phyloP scores from a whole-genome alignment of 2,797 vertebrate genomes.

The Pseudomugil tenellus region DNA sequence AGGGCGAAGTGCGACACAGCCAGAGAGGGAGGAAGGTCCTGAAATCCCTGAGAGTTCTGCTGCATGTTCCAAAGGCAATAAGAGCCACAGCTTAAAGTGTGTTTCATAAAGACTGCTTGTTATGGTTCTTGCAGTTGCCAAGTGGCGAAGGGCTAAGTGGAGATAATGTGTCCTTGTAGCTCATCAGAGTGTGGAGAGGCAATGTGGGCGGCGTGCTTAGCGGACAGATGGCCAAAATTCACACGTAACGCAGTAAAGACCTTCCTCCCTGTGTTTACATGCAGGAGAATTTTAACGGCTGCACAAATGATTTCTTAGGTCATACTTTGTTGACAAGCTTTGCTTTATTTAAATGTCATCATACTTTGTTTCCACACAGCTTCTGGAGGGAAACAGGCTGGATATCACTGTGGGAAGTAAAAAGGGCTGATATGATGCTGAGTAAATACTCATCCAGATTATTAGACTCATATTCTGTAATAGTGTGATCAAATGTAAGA shows the following conservation, averaged over 20 bases:
- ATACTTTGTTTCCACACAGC: background rate
- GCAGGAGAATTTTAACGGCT: slow-evolving; percentile 31
- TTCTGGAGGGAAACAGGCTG: background rate
- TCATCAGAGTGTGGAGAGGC: slow-evolving; percentile 60
- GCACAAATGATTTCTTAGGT: slow-evolving; percentile 31
- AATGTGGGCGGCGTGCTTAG: slow-evolving; percentile 53
- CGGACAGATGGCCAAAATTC: slow-evolving; percentile 62
- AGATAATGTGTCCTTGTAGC: slow-evolving; percentile 68
- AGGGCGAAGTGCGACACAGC: slow-evolving; percentile 35
- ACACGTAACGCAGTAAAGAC: slow-evolving; percentile 39
- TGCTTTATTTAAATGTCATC: slow-evolving; percentile 8
- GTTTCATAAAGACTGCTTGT: slow-evolving; percentile 63
- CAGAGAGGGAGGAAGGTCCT: slow-evolving; percentile 47
- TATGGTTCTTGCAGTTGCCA: slow-evolving; percentile 68
- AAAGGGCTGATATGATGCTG: background rate
- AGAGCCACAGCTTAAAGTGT: slow-evolving; percentile 53
- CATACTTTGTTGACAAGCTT: slow-evolving; percentile 21
- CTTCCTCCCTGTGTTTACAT: slow-evolving; percentile 35
- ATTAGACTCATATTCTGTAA: background rate
- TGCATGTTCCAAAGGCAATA: slow-evolving; percentile 68
- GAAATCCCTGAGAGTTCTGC: slow-evolving; percentile 56
- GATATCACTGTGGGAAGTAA: slow-evolving; percentile 5
- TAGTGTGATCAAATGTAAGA: background rate
- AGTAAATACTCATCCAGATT: background rate
- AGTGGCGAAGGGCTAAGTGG: slow-evolving; percentile 69